Evolutionary conservation across 2,888 invertebrate genomes (phyloP).

Genomic region (Tenthredo scrophulariae): DNA sequence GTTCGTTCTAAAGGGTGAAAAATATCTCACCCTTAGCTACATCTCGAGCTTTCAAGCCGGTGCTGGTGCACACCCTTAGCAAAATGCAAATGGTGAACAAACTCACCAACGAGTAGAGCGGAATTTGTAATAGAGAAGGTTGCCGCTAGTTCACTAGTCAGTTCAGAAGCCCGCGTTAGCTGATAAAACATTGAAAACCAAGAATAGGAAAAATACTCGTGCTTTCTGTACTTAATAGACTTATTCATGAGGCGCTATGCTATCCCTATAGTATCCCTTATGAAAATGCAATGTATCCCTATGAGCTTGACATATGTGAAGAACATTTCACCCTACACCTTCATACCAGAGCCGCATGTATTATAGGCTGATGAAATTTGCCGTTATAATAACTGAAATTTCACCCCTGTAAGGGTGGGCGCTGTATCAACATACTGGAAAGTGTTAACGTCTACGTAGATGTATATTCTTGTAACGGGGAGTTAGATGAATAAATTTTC

Average conservation of each 20-base stretch:
- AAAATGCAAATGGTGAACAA: slow-evolving; percentile 36
- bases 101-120: slow-evolving; percentile 24
- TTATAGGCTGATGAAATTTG: slow-evolving; percentile 33
- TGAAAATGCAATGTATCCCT: not conserved
- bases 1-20: not conserved
- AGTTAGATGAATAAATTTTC: slow-evolving; percentile 47
- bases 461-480: not conserved
- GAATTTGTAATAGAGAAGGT: slow-evolving; percentile 35
- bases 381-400: slow-evolving; percentile 31
- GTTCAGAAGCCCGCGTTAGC: not conserved
- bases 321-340: not conserved
- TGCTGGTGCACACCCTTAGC: slow-evolving; percentile 24
- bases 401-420: not conserved
- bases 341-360: not conserved
- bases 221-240: not conserved
- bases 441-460: not conserved
- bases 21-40: not conserved
- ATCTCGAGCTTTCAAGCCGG: slow-evolving; percentile 19
- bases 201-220: not conserved
- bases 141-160: not conserved
- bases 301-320: not conserved
- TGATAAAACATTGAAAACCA: not conserved
- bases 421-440: slow-evolving; percentile 12
- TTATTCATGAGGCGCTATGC: not conserved
- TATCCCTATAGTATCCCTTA: not conserved